phyloP scores from a whole-genome alignment of 92 coral and sea anemone species.

The Heteractis magnifica region DNA sequence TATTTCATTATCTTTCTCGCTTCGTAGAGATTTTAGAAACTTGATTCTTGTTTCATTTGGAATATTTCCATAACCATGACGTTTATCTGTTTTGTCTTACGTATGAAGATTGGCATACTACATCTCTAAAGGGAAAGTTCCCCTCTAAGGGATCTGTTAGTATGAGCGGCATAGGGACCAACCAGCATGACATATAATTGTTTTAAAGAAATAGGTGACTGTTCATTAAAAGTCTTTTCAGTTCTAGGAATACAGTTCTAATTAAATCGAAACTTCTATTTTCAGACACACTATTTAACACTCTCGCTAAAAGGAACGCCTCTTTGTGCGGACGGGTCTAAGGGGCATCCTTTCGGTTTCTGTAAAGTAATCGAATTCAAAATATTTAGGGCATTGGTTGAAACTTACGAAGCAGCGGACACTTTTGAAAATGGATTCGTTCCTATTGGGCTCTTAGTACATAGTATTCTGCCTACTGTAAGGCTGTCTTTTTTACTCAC shows the following conservation, averaged over 20 bases:
- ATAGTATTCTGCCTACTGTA: too few species aligned
- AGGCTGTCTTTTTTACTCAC: too few species aligned
- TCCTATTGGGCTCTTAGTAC: too few species aligned
- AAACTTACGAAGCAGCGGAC: too few species aligned
- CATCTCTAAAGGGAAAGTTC: not conserved
- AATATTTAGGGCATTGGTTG: too few species aligned
- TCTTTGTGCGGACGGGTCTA: too few species aligned
- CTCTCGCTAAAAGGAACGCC: too few species aligned
- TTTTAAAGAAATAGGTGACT: not conserved
- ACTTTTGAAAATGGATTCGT: too few species aligned
- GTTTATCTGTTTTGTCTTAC: not conserved
- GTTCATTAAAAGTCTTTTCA: not conserved
- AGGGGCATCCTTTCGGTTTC: too few species aligned
- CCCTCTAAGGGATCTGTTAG: not conserved
- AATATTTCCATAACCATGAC: not conserved
- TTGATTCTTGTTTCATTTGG: not conserved
- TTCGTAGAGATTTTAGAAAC: not conserved
- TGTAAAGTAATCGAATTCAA: too few species aligned
- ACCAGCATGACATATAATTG: not conserved
- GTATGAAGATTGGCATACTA: not conserved
- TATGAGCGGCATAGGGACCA: not conserved
- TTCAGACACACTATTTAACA: too few species aligned
- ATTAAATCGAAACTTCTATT: too few species aligned
- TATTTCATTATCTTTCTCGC: not conserved
- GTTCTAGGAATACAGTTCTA: not conserved